Conservation (phyloP, 2,797 vertebrate genomes). For the Chelon auratus region DNA sequence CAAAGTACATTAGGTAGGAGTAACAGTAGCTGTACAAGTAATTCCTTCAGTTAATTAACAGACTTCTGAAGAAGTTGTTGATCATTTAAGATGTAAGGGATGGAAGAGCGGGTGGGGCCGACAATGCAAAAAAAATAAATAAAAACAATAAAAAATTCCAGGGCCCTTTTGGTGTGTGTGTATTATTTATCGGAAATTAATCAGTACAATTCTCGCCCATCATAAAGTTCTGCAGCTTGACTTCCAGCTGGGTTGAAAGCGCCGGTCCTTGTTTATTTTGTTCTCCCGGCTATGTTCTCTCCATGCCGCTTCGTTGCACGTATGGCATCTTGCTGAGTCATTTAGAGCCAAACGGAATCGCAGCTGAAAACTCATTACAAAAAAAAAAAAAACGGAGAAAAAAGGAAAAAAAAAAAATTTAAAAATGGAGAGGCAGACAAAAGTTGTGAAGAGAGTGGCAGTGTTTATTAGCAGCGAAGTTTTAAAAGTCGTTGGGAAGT, state of each 20-base stretch:
- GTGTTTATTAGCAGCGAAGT: conserved; percentile 56
- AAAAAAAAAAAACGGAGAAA: conserved; percentile 35
- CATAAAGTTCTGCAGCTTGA: conserved; percentile 9
- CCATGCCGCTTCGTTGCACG: conserved; percentile 22
- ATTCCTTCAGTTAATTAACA: background rate
- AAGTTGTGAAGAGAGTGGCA: conserved; percentile 47
- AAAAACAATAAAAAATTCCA: background rate
- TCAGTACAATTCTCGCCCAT: background rate
- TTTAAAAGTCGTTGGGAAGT: conserved; percentile 60
- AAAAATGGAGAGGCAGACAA: conserved; percentile 32
- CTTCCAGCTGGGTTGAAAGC: conserved; percentile 35
- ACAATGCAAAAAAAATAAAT: background rate
- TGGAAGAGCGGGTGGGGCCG: background rate
- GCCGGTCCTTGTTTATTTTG: conserved; percentile 27
- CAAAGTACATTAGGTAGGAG: too few relatives aligned
- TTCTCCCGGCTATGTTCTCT: conserved; percentile 30
- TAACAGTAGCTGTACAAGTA: background rate
- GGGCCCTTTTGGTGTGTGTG: background rate
- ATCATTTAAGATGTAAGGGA: background rate
- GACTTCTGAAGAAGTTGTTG: background rate
- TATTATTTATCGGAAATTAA: conserved; percentile 16
- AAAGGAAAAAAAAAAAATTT: conserved; percentile 2
- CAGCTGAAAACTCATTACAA: conserved; percentile 57
- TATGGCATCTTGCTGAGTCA: conserved; percentile 53
- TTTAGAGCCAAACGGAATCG: conserved; percentile 46